Conservation (phyloP, 2,888 invertebrate genomes). For the Himalopsyche anomala region DNA sequence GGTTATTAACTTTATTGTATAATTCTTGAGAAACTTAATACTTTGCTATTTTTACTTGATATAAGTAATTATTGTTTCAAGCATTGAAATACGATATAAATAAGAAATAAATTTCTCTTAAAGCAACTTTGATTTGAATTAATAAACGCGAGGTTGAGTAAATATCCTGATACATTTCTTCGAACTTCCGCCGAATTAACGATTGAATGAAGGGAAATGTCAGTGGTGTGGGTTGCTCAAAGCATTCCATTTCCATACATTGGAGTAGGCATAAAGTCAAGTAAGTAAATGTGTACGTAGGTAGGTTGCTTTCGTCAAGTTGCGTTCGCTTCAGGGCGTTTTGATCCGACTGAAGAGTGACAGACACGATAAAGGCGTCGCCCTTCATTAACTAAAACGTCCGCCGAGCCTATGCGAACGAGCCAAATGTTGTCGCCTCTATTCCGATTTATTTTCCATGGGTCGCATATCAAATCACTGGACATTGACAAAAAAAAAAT, state of each 20-base stretch:
- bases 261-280: neutral
- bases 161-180: slow-evolving; percentile 38
- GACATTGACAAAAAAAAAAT: no score
- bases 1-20: no score
- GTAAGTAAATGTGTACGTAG: no score
- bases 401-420: slow-evolving; percentile 44
- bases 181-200: neutral
- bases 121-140: neutral
- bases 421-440: slow-evolving; percentile 33
- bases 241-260: slow-evolving; percentile 27
- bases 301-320: neutral
- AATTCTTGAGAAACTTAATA: no score
- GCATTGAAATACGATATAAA: no score
- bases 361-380: slow-evolving; percentile 63
- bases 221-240: slow-evolving; percentile 30
- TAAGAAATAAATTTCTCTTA: no score
- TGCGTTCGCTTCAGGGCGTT: slow-evolving; percentile 16
- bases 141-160: neutral
- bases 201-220: slow-evolving; percentile 30
- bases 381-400: slow-evolving; percentile 62
- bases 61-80: no score
- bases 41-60: no score
- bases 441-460: neutral
- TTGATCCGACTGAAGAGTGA: slow-evolving; percentile 42
- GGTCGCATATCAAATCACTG: neutral